Base-by-base conservation (phyloP, 2,797 vertebrate species). In the Triplophysa yarkandensis region DNA sequence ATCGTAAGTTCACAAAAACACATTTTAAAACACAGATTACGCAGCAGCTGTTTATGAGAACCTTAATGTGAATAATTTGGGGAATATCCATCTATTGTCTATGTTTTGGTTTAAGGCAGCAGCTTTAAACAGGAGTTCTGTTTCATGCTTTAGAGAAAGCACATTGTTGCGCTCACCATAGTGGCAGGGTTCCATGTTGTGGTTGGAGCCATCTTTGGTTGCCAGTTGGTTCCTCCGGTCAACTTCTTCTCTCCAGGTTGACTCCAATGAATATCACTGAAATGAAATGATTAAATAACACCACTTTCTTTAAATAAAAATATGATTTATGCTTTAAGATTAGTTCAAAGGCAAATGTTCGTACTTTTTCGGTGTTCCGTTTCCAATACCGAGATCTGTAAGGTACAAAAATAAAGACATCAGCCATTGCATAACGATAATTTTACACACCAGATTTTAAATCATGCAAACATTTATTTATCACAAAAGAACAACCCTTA, bases 151-250 rank as follows among this genome's bases (percentile, higher is more conserved):
- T 3, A 52, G 1, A 41, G 63, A 54, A 62, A 44, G 71, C 48
- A 41, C 32, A 68, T 50, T 46, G 55, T 27, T 19, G 16, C 27
- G 11, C 92, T 90, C 90, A 98, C 96, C 95, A 98, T 91, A 0
- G 95, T 91, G 0, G 94, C 93, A 79, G 95, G 94, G n/a, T 93
- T 98, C 96, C 96, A 98, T 6, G 96, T 96, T 78, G 96, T 97
- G 65, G 95, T 95, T 3, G 95, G 95, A 54, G 95, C 95, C 4
- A 89, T 91, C 90, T 95, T 98, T 85, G 95, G 95, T 78, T 97
- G 95, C 96, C 96, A 98, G 87, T 96, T 98, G 84, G 86, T 95
- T 83, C 96, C 96, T 83, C 96, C 96, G 4, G 96, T 98, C 81
- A 98, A 86, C 83, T 92, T 98, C 91, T 95, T 98, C 86, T 98